Base-by-base conservation (phyloP, 2,888 invertebrate genomes). In the Rhimphoctona megacephalus region DNA sequence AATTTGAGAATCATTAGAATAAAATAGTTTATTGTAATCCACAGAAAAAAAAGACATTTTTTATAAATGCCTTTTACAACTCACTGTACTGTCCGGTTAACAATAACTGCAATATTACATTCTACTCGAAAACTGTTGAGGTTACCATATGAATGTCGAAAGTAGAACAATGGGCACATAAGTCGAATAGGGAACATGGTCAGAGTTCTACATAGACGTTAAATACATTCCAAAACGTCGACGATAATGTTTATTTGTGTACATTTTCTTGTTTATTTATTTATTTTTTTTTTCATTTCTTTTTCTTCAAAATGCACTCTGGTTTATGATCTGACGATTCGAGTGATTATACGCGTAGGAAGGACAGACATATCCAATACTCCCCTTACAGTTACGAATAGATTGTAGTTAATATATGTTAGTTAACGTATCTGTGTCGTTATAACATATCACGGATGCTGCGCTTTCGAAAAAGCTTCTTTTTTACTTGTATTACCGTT, bases 11-110 rank as follows among this genome's bases (percentile, higher is more conserved):
- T 87, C 69, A 49, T 84, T 93, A 94, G 94, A 94, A 94, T 94
- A 94, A 94, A 94, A 94, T 94, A 94, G 93, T 94, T 93, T 93
- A 93, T 94, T 94, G 91, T 93, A 93, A 94, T 94, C 91, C 94
- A 94, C 93, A 93, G 93, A 91, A 92, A 93, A 93, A 93, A 93
- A 92, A 92, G 93, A 93, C 94, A 93, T 93, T 92, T 90, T 88
- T 91, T 66, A 46, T 83, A 89, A 89, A 93, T 93, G 93, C 90
- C 93, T 93, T 76, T 78, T 91, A 92, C 91, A 91, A 93, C 92
- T 93, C 92, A 93, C 93, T 92, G 92, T 92, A 90, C 91, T 91
- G 91, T 92, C 93, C 93, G 92, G 91, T 93, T 92, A 93, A 92
- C 93, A 93, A 93, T 91, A 92, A 91, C 91, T 92, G 92, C 90